These are phyloP conservation scores for Porites lutea DNA, from an alignment of 64 coral and sea anemone genomes.

Conservation along the genomic window DNA sequence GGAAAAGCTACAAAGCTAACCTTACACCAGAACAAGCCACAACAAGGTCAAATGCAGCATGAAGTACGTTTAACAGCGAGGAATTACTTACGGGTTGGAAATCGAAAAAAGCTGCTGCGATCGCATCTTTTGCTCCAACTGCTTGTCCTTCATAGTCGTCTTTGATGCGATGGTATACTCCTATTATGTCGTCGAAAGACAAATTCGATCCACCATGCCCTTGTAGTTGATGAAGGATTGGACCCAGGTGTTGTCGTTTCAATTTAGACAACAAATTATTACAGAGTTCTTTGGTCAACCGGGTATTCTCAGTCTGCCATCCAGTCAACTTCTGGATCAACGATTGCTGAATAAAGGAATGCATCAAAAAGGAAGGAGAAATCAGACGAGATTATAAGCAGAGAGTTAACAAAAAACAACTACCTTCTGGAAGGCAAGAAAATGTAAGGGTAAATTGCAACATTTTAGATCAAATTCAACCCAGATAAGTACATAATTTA, in stretches of 20 bases:
- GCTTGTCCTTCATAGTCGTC: not conserved
- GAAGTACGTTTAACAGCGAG: too few species aligned
- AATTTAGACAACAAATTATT: not conserved
- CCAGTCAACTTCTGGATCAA: not conserved
- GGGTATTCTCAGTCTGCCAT: not conserved
- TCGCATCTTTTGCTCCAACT: slow-evolving; percentile 46
- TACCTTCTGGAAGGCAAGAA: too few species aligned
- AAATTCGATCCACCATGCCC: slow-evolving; percentile 27
- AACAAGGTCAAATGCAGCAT: too few species aligned
- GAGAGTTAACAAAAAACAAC: too few species aligned
- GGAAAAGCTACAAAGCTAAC: too few species aligned
- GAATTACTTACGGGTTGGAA: slow-evolving; percentile 49
- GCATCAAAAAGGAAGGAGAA: too few species aligned
- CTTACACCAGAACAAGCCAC: too few species aligned
- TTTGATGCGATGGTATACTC: slow-evolving; percentile 44
- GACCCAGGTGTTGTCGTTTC: not conserved
- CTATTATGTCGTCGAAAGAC: slow-evolving; percentile 65
- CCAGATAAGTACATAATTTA: too few species aligned
- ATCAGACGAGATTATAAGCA: too few species aligned
- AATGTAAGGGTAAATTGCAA: too few species aligned
- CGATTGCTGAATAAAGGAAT: not conserved
- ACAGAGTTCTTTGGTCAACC: not conserved
- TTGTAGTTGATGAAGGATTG: slow-evolving; percentile 1
- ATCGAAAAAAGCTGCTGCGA: slow-evolving; percentile 57
- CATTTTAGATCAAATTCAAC: too few species aligned